These are phyloP conservation scores for Eleutherodactylus coqui DNA, from an alignment of 2,797 vertebrate genomes.

Conservation along the genomic window DNA sequence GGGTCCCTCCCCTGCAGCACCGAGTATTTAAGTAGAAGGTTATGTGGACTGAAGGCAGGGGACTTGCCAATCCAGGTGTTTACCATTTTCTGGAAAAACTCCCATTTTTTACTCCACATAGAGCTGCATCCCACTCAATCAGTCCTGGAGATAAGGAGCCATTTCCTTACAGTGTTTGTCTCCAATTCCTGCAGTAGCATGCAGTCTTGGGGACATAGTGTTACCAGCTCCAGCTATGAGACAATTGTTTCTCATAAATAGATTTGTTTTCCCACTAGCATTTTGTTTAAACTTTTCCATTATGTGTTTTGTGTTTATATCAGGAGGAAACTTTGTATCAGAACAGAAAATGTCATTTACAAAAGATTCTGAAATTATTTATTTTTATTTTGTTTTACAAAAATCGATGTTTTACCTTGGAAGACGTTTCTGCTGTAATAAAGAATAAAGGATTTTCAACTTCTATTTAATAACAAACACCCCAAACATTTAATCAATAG, in stretches of 20 bases:
- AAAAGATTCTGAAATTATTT: constrained; percentile 15
- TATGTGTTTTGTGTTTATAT: constrained; percentile 2
- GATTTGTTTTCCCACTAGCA: neutral
- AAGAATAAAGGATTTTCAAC: constrained; percentile 24
- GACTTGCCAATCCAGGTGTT: neutral
- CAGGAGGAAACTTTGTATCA: constrained; percentile 34
- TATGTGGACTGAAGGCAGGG: neutral
- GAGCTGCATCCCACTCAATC: neutral
- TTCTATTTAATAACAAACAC: neutral
- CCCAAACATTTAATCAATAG: constrained; percentile 35
- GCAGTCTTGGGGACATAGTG: neutral
- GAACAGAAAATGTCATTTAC: constrained; percentile 37
- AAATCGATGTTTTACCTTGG: constrained; percentile 34
- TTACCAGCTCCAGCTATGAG: neutral
- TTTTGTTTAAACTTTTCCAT: constrained; percentile 36
- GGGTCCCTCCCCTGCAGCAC: neutral
- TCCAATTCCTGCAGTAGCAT: neutral
- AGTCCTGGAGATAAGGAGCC: too few species aligned
- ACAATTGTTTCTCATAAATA: constrained; percentile 8
- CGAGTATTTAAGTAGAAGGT: neutral
- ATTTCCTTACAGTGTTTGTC: neutral
- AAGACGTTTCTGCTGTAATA: constrained; percentile 36
- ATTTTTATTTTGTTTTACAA: neutral
- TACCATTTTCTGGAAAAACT: neutral
- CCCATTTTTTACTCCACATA: neutral